Evolutionary conservation across 2,113 vertebrate genomes (phyloP).

Genomic region (Larimichthys crocea): DNA sequence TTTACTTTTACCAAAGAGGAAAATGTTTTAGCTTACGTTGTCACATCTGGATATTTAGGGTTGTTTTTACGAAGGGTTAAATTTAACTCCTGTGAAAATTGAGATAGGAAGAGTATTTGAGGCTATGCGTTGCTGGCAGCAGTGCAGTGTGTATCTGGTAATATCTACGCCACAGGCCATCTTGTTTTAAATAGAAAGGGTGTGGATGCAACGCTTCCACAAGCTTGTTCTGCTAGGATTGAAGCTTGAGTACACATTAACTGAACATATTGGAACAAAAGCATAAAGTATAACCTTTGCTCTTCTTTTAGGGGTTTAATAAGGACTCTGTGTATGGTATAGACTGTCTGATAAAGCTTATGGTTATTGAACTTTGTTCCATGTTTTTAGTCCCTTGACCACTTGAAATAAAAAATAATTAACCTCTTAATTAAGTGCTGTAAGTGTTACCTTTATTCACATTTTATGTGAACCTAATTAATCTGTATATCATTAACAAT

Average conservation of each 20-base stretch:
- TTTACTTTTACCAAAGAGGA: slow-evolving; percentile 34
- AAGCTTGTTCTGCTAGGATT: slow-evolving; percentile 15
- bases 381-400: not conserved
- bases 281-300: slow-evolving; percentile 7
- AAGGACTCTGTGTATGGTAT: not conserved
- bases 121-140: slow-evolving; percentile 44
- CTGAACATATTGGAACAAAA: not conserved
- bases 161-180: slow-evolving; percentile 47
- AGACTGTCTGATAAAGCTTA: not conserved
- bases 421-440: not conserved
- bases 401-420: not conserved
- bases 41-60: slow-evolving; percentile 53
- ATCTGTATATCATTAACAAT: slow-evolving; percentile 8
- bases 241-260: slow-evolving; percentile 12
- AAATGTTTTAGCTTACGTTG: slow-evolving; percentile 34
- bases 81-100: slow-evolving; percentile 58
- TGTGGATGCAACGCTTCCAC: slow-evolving; percentile 51
- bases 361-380: not conserved
- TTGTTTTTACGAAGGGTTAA: slow-evolving; percentile 55
- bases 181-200: slow-evolving; percentile 60
- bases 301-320: not conserved
- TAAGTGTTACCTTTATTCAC: not conserved
- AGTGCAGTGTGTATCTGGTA: slow-evolving; percentile 39
- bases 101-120: slow-evolving; percentile 45
- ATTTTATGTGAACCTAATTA: not conserved